Conservation (phyloP, 2,888 invertebrate species). For the Lasioglossum calceatum region DNA sequence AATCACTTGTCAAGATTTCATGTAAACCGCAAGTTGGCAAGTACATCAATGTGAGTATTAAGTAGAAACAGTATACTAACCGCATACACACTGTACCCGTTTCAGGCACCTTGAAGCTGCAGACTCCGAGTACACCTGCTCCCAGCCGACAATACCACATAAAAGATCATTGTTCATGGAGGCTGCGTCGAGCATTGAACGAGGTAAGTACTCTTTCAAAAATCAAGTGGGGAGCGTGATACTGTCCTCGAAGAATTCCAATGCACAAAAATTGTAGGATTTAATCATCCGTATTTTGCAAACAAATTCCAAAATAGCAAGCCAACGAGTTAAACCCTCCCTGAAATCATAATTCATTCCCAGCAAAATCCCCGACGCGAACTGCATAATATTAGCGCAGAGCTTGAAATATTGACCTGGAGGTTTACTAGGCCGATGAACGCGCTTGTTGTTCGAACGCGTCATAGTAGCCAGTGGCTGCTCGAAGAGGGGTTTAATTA, state of each 20-base stretch:
- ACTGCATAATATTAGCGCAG: not conserved
- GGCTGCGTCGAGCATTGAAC: not conserved
- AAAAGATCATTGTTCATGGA: not conserved
- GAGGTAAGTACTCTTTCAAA: not conserved
- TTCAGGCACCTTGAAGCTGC: not conserved
- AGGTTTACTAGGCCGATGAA: not conserved
- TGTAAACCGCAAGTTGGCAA: not conserved
- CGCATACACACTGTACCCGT: not conserved
- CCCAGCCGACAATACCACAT: not conserved
- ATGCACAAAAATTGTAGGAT: not conserved
- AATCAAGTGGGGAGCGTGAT: not conserved
- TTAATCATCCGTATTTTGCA: not conserved
- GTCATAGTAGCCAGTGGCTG: not conserved
- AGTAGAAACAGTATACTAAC: not conserved
- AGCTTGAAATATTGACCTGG: conserved; percentile 1
- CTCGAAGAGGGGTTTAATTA: conserved; percentile 27
- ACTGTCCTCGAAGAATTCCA: too few relatives aligned
- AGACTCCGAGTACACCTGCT: not conserved
- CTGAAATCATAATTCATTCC: not conserved
- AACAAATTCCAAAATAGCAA: not conserved
- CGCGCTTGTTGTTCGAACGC: conserved; percentile 5
- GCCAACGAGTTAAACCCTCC: not conserved
- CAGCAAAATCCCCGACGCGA: not conserved
- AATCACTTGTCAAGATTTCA: not conserved
- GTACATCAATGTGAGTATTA: not conserved